Evolutionary conservation across 1,140 invertebrate genomes (phyloP).

Genomic region (Drosophila kanapiae): DNA sequence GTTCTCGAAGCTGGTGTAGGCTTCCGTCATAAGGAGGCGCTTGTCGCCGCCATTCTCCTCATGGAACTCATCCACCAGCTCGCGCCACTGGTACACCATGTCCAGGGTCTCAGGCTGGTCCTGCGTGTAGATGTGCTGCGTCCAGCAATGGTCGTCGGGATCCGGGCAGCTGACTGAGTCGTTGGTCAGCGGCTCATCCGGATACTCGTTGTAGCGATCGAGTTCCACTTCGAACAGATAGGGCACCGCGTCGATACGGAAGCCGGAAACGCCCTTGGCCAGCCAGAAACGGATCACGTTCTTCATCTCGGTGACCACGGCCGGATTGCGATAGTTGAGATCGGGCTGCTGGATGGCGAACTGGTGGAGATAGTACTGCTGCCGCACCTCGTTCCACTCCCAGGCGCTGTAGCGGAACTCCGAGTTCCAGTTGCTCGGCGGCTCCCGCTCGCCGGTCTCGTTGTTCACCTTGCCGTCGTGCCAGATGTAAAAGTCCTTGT

Average conservation of each 20-base stretch:
- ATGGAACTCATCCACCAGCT: conserved; percentile 87
- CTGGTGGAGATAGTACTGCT: conserved; percentile 88
- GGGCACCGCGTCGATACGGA: conserved; percentile 89
- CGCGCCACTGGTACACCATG: conserved; percentile 88
- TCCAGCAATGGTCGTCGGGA: conserved; percentile 86
- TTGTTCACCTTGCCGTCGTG: conserved; percentile 84
- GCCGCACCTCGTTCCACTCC: conserved; percentile 86
- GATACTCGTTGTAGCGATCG: conserved; percentile 86
- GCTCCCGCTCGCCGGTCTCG: conserved; percentile 70
- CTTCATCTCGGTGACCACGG: conserved; percentile 87
- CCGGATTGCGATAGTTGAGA: conserved; percentile 89
- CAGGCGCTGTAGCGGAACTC: conserved; percentile 86
- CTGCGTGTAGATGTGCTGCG: conserved; percentile 88
- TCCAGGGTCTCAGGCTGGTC: conserved; percentile 88
- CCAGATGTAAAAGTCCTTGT: conserved; percentile 92
- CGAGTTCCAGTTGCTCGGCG: conserved; percentile 88
- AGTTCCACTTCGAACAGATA: conserved; percentile 87
- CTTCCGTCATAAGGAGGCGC: conserved; percentile 88
- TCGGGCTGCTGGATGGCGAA: conserved; percentile 89
- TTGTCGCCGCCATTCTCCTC: conserved; percentile 85
- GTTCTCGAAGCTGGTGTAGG: conserved; percentile 86
- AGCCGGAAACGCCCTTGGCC: conserved; percentile 90
- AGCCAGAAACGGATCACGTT: conserved; percentile 90
- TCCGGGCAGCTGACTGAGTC: conserved; percentile 56
- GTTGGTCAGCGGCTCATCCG: conserved; percentile 87